Evolutionary conservation across 2,113 vertebrate genomes (phyloP), one percentile per base, ranked within the genome.

Genomic region (Mugil cephalus): DNA sequence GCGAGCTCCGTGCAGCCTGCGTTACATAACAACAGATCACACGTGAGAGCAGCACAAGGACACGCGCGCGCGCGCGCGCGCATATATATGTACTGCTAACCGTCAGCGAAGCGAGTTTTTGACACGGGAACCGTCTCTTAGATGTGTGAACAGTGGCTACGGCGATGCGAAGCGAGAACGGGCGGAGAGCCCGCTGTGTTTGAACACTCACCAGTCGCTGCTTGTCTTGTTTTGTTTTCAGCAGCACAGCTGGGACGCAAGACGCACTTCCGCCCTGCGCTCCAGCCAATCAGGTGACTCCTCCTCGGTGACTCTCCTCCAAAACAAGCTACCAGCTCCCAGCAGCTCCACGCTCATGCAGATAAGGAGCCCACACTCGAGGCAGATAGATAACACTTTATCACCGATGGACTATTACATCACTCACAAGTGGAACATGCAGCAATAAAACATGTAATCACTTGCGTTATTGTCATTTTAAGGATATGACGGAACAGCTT

Each of bases 211-310:
- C 93, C 93, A 85, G 82, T 89, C 83, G 91, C 88, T 70, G 88
- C 85, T 77, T 70, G 69, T 72, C 87, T 93, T 93, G 88, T 94
- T 94, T 93, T 93, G 89, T 91, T 94, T 93, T 89, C 84, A 65
- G 83, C 84, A 65, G 83, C 85, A 81, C 90, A 91, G 89, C 87
- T 93, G 90, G 78, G 83, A 82, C 79, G 45, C 13, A 38, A 68
- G 42, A 82, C 85, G 85, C 78, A 84, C 90, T 93, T 94, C 92
- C 90, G 92, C 86, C 59, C 85, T 50, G 59, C 51, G 2, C 18
- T 35, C 42, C 77, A 82, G 67, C 80, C 79, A 82, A 86, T 88
- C 80, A 75, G 39, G 21, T 62, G 47, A 50, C 76, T 82, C 89
- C 69, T 70, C 38, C 51, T 52, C 24, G 17, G 67, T 62, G 82